phyloP scores from a whole-genome alignment of 2,797 vertebrate species.

The Dipus sagitta region DNA sequence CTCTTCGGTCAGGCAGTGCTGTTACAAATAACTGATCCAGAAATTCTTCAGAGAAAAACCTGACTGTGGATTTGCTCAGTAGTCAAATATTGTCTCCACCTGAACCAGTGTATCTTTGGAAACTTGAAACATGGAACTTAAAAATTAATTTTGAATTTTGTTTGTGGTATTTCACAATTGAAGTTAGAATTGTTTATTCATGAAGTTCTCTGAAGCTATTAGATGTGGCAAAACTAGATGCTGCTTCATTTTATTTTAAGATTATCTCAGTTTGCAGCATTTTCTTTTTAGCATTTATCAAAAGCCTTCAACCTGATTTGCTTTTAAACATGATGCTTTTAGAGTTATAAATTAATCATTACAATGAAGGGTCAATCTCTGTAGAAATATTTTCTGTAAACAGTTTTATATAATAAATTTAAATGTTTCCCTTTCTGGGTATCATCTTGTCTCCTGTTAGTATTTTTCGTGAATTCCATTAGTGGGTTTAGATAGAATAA shows the following conservation, averaged over 20 bases:
- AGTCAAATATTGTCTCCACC: slow-evolving; percentile 63
- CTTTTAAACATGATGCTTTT: slow-evolving; percentile 58
- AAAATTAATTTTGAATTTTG: slow-evolving; percentile 82
- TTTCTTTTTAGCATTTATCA: slow-evolving; percentile 59
- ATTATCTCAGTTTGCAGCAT: slow-evolving; percentile 43
- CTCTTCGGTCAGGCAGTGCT: slow-evolving; percentile 16
- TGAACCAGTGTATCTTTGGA: slow-evolving; percentile 61
- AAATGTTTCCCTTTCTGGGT: background rate
- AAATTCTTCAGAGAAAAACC: slow-evolving; percentile 60
- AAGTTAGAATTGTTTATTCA: slow-evolving; percentile 82
- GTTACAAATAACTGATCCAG: slow-evolving; percentile 47
- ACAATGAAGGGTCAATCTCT: slow-evolving; percentile 38
- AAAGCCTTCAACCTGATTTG: slow-evolving; percentile 28
- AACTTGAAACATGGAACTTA: slow-evolving; percentile 73
- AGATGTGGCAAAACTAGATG: slow-evolving; percentile 75
- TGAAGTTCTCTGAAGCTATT: slow-evolving; percentile 83
- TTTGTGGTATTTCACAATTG: slow-evolving; percentile 79
- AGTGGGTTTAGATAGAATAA: slow-evolving; percentile 12
- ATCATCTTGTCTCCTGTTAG: slow-evolving; percentile 43
- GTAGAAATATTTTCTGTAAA: slow-evolving; percentile 46
- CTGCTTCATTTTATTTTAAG: slow-evolving; percentile 66
- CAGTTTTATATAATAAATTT: slow-evolving; percentile 11
- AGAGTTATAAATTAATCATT: slow-evolving; percentile 48
- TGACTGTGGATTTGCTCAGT: slow-evolving; percentile 64
- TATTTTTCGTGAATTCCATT: slow-evolving; percentile 42